Evolutionary conservation across 2,888 invertebrate species (phyloP).

Genomic region (Dione vanillae): DNA sequence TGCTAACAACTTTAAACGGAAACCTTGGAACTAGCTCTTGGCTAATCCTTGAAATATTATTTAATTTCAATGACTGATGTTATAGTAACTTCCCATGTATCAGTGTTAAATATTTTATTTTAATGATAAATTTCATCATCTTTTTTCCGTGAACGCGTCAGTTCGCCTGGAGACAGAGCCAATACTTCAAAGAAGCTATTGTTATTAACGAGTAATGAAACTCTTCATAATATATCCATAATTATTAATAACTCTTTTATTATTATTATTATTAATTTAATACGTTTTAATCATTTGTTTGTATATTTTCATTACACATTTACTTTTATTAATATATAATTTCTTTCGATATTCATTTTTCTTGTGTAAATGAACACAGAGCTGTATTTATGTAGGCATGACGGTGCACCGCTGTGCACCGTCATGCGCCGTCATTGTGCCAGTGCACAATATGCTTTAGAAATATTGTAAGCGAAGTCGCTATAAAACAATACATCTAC

Average conservation of each 20-base stretch:
- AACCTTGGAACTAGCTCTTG: slow-evolving; percentile 26
- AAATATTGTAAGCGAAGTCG: slow-evolving; percentile 55
- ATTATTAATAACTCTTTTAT: slow-evolving; percentile 71
- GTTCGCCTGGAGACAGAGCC: slow-evolving; percentile 98
- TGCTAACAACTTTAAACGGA: slow-evolving; percentile 25
- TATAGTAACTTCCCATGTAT: slow-evolving; percentile 50
- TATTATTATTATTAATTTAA: slow-evolving; percentile 78
- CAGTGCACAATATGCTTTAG: slow-evolving; percentile 63
- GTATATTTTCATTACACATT: slow-evolving; percentile 69
- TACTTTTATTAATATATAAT: slow-evolving; percentile 54
- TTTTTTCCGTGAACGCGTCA: slow-evolving; percentile 79
- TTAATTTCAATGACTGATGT: neutral
- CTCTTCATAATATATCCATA: slow-evolving; percentile 79
- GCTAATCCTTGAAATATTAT: slow-evolving; percentile 42
- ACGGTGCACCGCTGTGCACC: slow-evolving; percentile 57
- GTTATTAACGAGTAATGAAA: slow-evolving; percentile 92
- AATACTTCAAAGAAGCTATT: slow-evolving; percentile 98
- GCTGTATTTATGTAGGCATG: slow-evolving; percentile 74
- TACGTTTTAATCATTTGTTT: slow-evolving; percentile 71
- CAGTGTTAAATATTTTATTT: slow-evolving; percentile 56
- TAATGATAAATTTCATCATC: slow-evolving; percentile 73
- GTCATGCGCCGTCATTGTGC: too few species aligned
- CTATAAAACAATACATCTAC: slow-evolving; percentile 53
- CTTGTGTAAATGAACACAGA: slow-evolving; percentile 61
- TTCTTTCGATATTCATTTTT: slow-evolving; percentile 57